Evolutionary conservation across 2,888 invertebrate genomes (phyloP).

Genomic region (Eupithecia insigniata): DNA sequence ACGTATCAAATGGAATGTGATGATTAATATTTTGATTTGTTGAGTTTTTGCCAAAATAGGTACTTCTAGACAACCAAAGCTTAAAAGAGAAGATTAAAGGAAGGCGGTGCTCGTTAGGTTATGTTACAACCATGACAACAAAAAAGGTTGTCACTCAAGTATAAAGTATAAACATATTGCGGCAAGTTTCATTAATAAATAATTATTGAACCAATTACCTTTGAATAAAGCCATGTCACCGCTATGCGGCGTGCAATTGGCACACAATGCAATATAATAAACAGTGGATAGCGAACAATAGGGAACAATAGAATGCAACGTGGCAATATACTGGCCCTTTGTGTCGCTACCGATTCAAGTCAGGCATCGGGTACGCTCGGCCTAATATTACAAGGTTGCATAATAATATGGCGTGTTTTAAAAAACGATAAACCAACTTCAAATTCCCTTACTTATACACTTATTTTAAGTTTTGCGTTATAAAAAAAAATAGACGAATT

Average conservation of each 20-base stretch:
- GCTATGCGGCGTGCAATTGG: neutral
- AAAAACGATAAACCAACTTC: too few species aligned
- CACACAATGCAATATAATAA: conserved; percentile 28
- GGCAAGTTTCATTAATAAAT: neutral
- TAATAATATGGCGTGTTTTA: too few species aligned
- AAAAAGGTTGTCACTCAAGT: too few species aligned
- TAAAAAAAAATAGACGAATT: too few species aligned
- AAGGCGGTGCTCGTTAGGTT: too few species aligned
- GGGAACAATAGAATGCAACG: conserved; percentile 35
- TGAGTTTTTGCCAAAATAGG: neutral
- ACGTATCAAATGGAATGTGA: neutral
- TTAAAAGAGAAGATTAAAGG: too few species aligned
- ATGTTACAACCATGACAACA: too few species aligned
- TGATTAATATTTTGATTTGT: neutral
- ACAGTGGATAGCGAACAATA: conserved; percentile 1
- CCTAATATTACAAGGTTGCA: neutral
- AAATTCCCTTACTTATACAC: too few species aligned
- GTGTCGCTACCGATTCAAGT: conserved; percentile 38
- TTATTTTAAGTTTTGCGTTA: too few species aligned
- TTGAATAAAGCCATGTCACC: conserved; percentile 4
- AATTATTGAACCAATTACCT: neutral
- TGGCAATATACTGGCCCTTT: conserved; percentile 40
- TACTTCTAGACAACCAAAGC: too few species aligned
- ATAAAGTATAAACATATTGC: too few species aligned
- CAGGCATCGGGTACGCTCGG: conserved; percentile 34